Evolutionary conservation across 2,888 invertebrate species (phyloP), one percentile per base, ranked within the genome.

Genomic region (Polydrusus pterygomalis): DNA sequence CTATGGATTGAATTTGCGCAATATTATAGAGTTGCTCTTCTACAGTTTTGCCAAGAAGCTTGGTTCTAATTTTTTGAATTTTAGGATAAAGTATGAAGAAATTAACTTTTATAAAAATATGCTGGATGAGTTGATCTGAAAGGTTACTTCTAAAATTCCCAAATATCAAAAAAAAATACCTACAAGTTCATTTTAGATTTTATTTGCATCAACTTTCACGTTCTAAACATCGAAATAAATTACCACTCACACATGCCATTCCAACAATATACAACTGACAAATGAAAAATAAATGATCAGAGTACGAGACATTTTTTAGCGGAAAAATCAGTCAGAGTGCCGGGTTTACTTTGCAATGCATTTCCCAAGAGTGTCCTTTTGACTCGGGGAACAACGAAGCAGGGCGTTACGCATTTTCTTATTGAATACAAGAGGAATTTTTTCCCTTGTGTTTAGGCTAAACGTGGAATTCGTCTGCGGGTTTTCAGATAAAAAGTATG

Each of bases 301-400:
- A 49, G 64, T 47, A 68, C 75, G 72, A 62, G 25, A 71, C 75
- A 75, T 78, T 75, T 75, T 74, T 71, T 70, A 70, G 74, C 75
- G 58, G 56, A 63, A 75, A 60, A 78, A 78, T 78, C 77, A 75
- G 54, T 69, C 69, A 63, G 75, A 78, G 77, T 75, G 75, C 69
- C 60, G 74, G 73, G 64, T 74, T 78, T 72, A 72, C 77, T 78
- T 78, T 69, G 74, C 70, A 75, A 78, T 78, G 77, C 77, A 78
- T 78, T 78, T 78, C 77, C 77, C 77, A 30, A 11, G 71, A 60
- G 77, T 63, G 51, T 40, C 47, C 34, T 78, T 78, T 75, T 51
- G 40, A 64, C 62, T 73, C 64, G 64, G 68, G 38, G 63, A 65
- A 77, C 70, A 75, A 74, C 74, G 63, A 69, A 54, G 54, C 47